phyloP scores from a whole-genome alignment of 2,888 invertebrate species.

The Doris montereyensis region DNA sequence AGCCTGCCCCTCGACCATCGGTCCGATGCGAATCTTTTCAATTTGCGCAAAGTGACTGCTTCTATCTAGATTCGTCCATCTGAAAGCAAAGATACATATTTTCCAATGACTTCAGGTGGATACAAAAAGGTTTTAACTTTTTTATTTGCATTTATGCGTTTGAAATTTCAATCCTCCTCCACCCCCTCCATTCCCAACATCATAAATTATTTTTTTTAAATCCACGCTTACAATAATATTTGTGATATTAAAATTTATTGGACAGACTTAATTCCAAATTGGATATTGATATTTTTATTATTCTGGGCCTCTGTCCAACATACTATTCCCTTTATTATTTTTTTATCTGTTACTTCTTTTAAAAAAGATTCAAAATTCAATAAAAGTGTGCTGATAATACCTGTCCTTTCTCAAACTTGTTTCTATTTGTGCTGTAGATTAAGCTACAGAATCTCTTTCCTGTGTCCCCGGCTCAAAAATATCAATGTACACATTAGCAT shows the following conservation, averaged over 20 bases:
- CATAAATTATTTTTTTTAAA: no score
- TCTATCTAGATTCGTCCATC: conserved; percentile 72
- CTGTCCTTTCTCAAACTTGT: conserved; percentile 72
- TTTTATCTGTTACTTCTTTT: no score
- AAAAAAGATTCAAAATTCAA: not conserved
- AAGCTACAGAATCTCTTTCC: conserved; percentile 64
- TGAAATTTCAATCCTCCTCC: no score
- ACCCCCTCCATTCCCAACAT: no score
- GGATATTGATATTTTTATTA: not conserved
- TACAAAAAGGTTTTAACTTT: no score
- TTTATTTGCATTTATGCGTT: no score
- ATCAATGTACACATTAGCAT: conserved; percentile 71
- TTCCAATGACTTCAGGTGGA: no score
- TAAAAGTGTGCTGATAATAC: conserved; percentile 47
- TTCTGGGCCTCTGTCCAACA: no score
- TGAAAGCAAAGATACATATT: no score
- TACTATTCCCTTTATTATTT: no score
- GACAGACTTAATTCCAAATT: not conserved
- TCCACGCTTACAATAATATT: no score
- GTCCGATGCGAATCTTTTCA: conserved; percentile 71
- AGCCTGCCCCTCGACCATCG: conserved; percentile 69
- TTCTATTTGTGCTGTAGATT: conserved; percentile 59
- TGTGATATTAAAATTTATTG: not conserved
- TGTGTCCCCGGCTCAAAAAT: conserved; percentile 72
- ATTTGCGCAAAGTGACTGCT: conserved; percentile 69